Base-by-base conservation (phyloP, 2,888 invertebrate genomes). In the Caenorhabditis auriculariae region DNA sequence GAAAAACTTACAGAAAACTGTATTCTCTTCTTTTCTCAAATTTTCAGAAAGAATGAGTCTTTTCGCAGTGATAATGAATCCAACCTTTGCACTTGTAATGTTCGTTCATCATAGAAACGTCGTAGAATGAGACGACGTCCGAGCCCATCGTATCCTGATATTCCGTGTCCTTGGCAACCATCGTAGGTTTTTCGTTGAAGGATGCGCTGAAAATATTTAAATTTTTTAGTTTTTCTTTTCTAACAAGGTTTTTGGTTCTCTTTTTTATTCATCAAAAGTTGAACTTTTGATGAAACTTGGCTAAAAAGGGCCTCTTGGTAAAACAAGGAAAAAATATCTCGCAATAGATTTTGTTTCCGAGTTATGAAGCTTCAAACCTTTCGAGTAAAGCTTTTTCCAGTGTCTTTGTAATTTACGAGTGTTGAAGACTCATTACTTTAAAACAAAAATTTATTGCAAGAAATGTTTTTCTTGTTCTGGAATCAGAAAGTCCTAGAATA, bases 51-150 rank as follows among this genome's bases (percentile, higher is more conserved):
- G 24, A 48, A 3, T 15, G 19, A n/a, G 4, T 12, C 12, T 9
- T 44, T 24, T 24, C 12, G 12, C 21, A n/a, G n/a, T n/a, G n/a
- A 26, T 24, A 15, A 2, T 32, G 23, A 24, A 29, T 29, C 27
- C 28, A 41, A 69, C 72, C 62, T 56, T 72, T 68, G 62, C 76
- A 76, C 26, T 68, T 63, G 54, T 78, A 78, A 46, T 74, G 74
- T 35, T 72, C 67, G 57, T 78, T 78, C 76, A 78, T 78, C 69
- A 72, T 74, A 7, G 73, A 70, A 19, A 78, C 66, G 54, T 78
- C 78, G 38, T 69, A 66, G 42, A 73, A 73, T 26, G 66, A 60
- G 7, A 73, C 69, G 27, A 73, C 63, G 44, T 73, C 73, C n/a
- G 67, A 67, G 3, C 73, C 73, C 70, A 73, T 71, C 1, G 70